phyloP scores from a whole-genome alignment of 2,113 vertebrate species.

The Callorhinus ursinus region DNA sequence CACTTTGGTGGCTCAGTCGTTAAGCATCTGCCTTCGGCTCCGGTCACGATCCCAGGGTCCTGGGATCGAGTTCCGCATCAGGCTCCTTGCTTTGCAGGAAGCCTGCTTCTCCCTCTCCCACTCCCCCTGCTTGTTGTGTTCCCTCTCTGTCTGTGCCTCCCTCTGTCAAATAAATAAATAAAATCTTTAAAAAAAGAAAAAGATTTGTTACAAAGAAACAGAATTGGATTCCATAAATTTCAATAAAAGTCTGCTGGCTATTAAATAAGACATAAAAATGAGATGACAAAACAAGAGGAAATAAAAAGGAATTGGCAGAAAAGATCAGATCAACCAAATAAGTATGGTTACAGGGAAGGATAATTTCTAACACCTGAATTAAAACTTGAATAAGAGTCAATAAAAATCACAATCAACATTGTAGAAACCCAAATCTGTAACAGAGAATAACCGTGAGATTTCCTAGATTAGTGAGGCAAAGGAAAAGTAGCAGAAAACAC shows the following conservation, averaged over 20 bases:
- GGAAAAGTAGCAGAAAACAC: conserved; percentile 4
- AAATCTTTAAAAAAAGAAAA: not conserved
- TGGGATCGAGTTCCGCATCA: too few relatives aligned
- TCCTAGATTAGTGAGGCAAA: not conserved
- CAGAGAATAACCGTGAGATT: not conserved
- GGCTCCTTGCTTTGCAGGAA: too few relatives aligned
- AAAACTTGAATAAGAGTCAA: not conserved
- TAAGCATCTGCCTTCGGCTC: too few relatives aligned
- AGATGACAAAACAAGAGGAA: not conserved
- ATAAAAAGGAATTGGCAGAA: not conserved
- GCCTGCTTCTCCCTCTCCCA: too few relatives aligned
- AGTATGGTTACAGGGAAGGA: not conserved
- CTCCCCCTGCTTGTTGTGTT: too few relatives aligned
- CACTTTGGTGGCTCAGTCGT: too few relatives aligned
- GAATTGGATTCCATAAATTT: not conserved
- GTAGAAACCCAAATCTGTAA: conserved; percentile 18
- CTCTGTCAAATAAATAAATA: too few relatives aligned
- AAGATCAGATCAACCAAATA: not conserved
- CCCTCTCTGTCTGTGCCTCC: too few relatives aligned
- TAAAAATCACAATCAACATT: not conserved
- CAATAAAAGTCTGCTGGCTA: not conserved
- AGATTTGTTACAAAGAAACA: not conserved
- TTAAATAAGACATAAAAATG: not conserved
- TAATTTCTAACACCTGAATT: not conserved
- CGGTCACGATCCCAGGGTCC: too few relatives aligned